Evolutionary conservation across 2,888 invertebrate species (phyloP), one percentile per base, ranked within the genome.

Genomic region (Cabera pusaria): DNA sequence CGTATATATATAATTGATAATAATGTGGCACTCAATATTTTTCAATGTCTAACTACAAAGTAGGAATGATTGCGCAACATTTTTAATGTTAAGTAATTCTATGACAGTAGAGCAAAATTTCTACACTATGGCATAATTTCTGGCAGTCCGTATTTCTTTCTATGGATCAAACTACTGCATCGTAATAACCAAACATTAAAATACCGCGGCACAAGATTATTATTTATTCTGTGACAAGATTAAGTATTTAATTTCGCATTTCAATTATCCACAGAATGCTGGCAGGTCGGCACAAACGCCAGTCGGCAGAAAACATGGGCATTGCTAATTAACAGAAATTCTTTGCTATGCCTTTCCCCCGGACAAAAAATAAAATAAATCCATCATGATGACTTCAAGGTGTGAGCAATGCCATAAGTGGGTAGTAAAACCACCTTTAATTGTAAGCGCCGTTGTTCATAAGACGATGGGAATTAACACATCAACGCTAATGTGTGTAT

Each of bases 311-410:
- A 26, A 65, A 64, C 58, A 67, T 64, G 61, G 69, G 65, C 66
- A 60, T 59, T 57, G 65, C 65, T 80, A 84, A 84, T 84, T 82
- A 84, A 77, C 72, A 76, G 70, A 78, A 80, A 79, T 81, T 71
- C 76, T 68, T 54, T 54, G 60, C 65, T 66, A 70, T 69, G 66
- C 70, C 68, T 79, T 73, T 71, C 64, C 61, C 52, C 29, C 41
- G 41, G 16, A 56, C 62, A 79, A 82, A 79, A 81, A 81, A 65
- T n/a, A 55, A 60, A 64, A 68, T 66, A 72, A 73, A 74, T 72
- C 65, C 55, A 45, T 59, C 56, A 58, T 65, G 71, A 72, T 67
- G 67, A 68, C 56, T 74, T 51, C 64, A 67, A 81, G 76, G 85
- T 85, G 85, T 83, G 77, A 81, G 76, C 62, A 66, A 73, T 79